Percentiles rank a stretch among this genome's conserved stretches.
phyloP scores from a whole-genome alignment of 2,797 vertebrate genomes.

The Lepilemur ruficaudatus region DNA sequence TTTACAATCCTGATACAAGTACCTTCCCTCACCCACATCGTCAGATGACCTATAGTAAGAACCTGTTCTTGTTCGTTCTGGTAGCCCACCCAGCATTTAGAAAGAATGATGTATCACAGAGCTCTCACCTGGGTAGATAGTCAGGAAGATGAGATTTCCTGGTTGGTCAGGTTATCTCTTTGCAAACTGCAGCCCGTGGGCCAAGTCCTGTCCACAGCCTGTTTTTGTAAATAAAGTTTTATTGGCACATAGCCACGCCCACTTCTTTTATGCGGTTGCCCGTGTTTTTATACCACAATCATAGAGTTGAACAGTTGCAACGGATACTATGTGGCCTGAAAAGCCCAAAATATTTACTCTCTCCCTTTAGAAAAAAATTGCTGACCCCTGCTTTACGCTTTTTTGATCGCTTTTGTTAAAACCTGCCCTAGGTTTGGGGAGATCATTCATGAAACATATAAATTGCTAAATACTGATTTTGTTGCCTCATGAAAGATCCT shows the following conservation, averaged over 20 bases:
- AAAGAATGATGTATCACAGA: neutral
- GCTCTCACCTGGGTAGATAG: neutral
- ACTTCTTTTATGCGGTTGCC: neutral
- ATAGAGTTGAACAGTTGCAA: neutral
- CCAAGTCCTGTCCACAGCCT: neutral
- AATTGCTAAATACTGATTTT: neutral
- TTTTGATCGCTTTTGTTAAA: neutral
- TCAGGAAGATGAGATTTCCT: neutral
- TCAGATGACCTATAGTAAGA: slow-evolving; percentile 17
- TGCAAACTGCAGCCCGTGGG: neutral
- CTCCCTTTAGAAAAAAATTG: neutral
- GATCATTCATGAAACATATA: neutral
- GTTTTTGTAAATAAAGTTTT: neutral
- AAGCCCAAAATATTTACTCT: neutral
- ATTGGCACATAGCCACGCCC: neutral
- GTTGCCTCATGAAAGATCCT: slow-evolving; percentile 23
- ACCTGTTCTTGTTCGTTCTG: slow-evolving; percentile 28
- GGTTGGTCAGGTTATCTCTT: neutral
- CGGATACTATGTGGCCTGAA: neutral
- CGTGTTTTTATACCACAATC: neutral
- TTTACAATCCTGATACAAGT: neutral
- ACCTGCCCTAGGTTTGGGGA: neutral
- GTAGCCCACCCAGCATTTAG: neutral
- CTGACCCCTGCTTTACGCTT: neutral
- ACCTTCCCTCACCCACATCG: neutral